Evolutionary conservation across 2,888 invertebrate species (phyloP), one percentile per base, ranked within the genome.

Genomic region (Philonicus albiceps): DNA sequence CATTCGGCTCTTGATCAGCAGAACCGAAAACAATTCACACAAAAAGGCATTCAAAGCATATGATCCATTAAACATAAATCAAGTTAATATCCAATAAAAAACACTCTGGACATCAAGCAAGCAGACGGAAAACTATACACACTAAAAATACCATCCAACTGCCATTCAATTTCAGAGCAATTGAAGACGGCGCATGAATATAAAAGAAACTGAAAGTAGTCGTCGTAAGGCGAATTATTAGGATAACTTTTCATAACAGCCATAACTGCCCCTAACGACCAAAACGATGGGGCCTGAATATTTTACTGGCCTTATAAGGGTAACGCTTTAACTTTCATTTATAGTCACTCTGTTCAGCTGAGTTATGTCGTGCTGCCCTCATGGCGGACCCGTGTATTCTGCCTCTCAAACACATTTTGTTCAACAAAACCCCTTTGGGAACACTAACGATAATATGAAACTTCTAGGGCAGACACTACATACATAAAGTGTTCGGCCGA

Each of bases 211-310:
- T 40, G 76, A 76, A 75, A 76, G 76, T 76, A 76, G 37, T 76
- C 76, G 22, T 19, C 22, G 27, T 40, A 76, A 22, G 76, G 37
- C 34, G 40, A 0, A 76, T 76, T 40, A 31, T 31, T 19, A 76
- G 76, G 76, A 40, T 22, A 76, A 76, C 37, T 76, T 76, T 76
- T 76, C 76, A 76, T 76, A 76, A 76, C 76, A 22, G 3, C 40
- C 40, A 76, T 76, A 37, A 76, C 76, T 40, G 40, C 16, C 31
- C 76, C 40, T 76, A 40, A 76, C 76, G 76, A 76, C 37, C 76
- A 19, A 76, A 22, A 13, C 37, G 76, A 76, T 76, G 22, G 22
- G 76, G 37, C 22, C 76, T 37, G 76, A 31, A 76, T 76, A 76
- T 76, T 76, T 76, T 76, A 40, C 76, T 76, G 8, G 74, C 31